These are phyloP conservation scores for Branchellion lobata DNA, from an alignment of 2,888 invertebrate species.

Conservation along the genomic window DNA sequence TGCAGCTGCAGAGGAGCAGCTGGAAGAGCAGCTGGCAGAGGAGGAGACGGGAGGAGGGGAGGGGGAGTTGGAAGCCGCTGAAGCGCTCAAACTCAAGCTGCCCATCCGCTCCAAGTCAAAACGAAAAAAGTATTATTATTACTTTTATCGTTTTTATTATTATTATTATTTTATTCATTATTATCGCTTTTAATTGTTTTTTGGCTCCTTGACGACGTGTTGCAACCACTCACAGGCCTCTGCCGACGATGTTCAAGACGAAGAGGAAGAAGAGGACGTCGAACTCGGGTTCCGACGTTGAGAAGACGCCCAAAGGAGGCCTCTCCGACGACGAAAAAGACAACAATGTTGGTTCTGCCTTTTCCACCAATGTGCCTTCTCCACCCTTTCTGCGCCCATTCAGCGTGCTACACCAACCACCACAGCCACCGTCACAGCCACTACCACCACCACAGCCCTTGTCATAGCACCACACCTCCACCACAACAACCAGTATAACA, in stretches of 20 bases:
- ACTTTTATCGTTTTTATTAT: too few relatives aligned
- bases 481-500: too few relatives aligned
- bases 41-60: neutral
- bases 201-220: neutral
- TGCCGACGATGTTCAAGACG: constrained; percentile 58
- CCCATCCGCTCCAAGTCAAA: constrained; percentile 39
- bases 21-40: neutral
- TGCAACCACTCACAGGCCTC: constrained; percentile 57
- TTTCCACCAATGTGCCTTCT: neutral
- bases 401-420: too few relatives aligned
- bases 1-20: neutral
- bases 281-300: constrained; percentile 56
- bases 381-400: too few relatives aligned
- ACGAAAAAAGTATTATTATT: constrained; percentile 48
- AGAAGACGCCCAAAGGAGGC: constrained; percentile 45
- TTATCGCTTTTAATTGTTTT: neutral
- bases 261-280: constrained; percentile 55
- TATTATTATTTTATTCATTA: too few relatives aligned
- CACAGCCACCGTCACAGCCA: too few relatives aligned
- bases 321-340: constrained; percentile 48
- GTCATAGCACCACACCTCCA: too few relatives aligned
- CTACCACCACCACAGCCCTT: too few relatives aligned
- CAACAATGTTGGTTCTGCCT: constrained; percentile 32
- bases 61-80: neutral
- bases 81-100: constrained; percentile 34